Evolutionary conservation across 2,888 invertebrate species (phyloP).

Genomic region (Caradrina kadenii): DNA sequence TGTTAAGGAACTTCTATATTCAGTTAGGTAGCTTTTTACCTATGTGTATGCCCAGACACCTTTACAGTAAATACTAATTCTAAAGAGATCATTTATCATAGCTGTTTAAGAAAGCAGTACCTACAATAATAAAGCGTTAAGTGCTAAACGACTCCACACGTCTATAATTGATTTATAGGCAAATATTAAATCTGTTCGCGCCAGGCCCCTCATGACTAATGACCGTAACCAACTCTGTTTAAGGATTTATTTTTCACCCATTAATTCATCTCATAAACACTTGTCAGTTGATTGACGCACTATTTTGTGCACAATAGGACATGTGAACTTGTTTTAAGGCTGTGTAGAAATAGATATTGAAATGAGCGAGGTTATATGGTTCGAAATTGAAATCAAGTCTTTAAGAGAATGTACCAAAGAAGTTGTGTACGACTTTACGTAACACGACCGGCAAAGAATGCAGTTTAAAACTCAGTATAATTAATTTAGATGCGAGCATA

Average conservation of each 20-base stretch:
- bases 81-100: slow-evolving; percentile 77
- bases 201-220: slow-evolving; percentile 83
- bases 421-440: slow-evolving; percentile 24
- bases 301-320: slow-evolving; percentile 69
- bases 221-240: slow-evolving; percentile 78
- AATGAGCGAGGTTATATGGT: slow-evolving; percentile 17
- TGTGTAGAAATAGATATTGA: slow-evolving; percentile 35
- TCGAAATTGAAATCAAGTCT: slow-evolving; percentile 20
- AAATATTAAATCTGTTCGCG: slow-evolving; percentile 89
- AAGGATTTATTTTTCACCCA: slow-evolving; percentile 81
- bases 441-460: slow-evolving; percentile 39
- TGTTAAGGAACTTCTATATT: not conserved
- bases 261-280: slow-evolving; percentile 75
- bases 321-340: slow-evolving; percentile 53
- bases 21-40: not conserved
- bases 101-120: slow-evolving; percentile 75
- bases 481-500: slow-evolving; percentile 69
- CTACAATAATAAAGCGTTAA: slow-evolving; percentile 80
- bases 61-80: slow-evolving; percentile 43
- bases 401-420: slow-evolving; percentile 21
- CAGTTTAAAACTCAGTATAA: slow-evolving; percentile 58
- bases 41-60: not conserved
- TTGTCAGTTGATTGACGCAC: slow-evolving; percentile 81
- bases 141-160: slow-evolving; percentile 81
- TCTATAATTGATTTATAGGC: slow-evolving; percentile 88